Percentiles rank a stretch among this genome's conserved stretches.
These are phyloP conservation scores for Poeciliopsis infans DNA, from an alignment of 2,797 vertebrate genomes.

Conservation along the genomic window DNA sequence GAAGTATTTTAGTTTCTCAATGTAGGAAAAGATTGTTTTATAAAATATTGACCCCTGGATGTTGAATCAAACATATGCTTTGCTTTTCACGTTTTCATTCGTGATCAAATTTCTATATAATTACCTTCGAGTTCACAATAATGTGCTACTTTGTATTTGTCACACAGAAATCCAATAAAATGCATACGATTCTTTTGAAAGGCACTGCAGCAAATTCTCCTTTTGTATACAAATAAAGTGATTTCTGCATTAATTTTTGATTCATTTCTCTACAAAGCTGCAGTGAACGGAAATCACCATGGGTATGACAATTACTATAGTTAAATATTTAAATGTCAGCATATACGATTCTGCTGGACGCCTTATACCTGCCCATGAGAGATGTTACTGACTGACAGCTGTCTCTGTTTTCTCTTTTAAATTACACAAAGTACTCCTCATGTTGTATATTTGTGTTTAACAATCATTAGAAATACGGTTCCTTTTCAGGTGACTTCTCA, in stretches of 20 bases:
- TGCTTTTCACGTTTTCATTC: not conserved
- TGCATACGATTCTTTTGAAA: not conserved
- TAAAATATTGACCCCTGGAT: not conserved
- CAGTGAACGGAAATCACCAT: slow-evolving; percentile 17
- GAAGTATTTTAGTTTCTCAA: not conserved
- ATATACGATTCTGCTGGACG: slow-evolving; percentile 14
- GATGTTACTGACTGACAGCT: slow-evolving; percentile 23
- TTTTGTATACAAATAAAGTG: not conserved
- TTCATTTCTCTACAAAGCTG: not conserved
- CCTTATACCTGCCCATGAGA: slow-evolving; percentile 36
- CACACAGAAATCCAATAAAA: not conserved
- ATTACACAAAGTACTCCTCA: not conserved
- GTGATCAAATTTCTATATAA: not conserved
- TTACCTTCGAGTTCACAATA: not conserved
- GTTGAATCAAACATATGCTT: not conserved
- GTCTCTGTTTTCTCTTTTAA: not conserved
- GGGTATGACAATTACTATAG: slow-evolving; percentile 35
- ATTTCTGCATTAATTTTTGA: slow-evolving; percentile 1
- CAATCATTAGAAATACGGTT: not conserved
- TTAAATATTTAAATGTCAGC: slow-evolving; percentile 54
- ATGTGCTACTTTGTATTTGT: not conserved
- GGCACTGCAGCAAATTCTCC: not conserved
- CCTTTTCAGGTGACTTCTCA: not conserved
- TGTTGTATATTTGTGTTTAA: not conserved
- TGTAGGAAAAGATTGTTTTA: not conserved